Percentiles rank a stretch among this genome's conserved stretches.
Evolutionary conservation across 1,140 invertebrate species (phyloP).

Genomic region (Rhyzopertha dominica): DNA sequence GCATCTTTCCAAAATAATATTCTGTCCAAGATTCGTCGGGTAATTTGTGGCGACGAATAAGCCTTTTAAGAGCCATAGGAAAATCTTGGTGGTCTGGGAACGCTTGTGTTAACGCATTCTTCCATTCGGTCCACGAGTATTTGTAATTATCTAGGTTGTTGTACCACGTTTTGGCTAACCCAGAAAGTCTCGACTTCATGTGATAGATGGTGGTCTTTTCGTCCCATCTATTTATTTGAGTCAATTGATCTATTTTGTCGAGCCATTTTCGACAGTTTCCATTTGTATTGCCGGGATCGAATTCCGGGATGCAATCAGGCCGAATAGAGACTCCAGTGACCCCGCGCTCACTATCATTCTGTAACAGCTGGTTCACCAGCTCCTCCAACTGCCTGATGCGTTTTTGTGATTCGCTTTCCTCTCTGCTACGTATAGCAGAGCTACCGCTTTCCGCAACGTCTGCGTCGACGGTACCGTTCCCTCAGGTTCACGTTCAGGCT

Average conservation of each 20-base stretch:
- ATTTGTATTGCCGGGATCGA: conserved; percentile 1
- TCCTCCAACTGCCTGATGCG: too few relatives aligned
- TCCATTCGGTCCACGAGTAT: conserved; percentile 14
- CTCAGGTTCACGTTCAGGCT: too few relatives aligned
- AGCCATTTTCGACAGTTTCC: conserved; percentile 9
- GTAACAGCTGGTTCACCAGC: too few relatives aligned
- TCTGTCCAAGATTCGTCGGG: conserved; percentile 5
- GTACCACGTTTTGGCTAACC: conserved; percentile 17
- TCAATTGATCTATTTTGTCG: conserved; percentile 19
- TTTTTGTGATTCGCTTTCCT: too few relatives aligned
- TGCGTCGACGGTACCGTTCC: too few relatives aligned
- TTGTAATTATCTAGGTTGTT: conserved; percentile 13
- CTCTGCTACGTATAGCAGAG: too few relatives aligned
- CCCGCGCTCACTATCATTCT: too few relatives aligned
- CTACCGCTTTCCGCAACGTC: too few relatives aligned
- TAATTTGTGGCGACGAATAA: not conserved
- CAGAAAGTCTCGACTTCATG: conserved; percentile 12
- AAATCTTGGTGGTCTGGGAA: conserved; percentile 20
- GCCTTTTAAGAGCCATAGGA: conserved; percentile 10
- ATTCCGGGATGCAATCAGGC: conserved; percentile 17
- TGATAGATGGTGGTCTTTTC: conserved; percentile 13
- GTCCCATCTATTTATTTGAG: conserved; percentile 14
- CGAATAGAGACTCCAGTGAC: too few relatives aligned
- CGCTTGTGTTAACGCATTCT: conserved; percentile 2
- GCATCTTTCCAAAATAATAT: conserved; percentile 15